Conservation (phyloP, 2,113 vertebrate species). For the Gobio gobio region DNA sequence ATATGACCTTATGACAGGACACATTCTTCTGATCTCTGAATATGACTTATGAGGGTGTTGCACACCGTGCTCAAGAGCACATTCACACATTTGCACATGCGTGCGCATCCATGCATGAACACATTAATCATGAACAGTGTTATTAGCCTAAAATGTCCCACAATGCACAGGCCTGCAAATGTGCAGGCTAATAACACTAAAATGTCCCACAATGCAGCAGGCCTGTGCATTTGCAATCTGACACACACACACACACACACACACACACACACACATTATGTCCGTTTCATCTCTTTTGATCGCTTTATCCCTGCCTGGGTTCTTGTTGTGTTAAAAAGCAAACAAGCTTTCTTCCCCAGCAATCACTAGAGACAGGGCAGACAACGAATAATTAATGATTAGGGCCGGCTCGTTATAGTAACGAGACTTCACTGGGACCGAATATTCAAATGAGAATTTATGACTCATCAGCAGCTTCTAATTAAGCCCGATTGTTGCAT, state of each 20-base stretch:
- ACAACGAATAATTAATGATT: constrained; percentile 53
- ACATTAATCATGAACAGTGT: constrained; percentile 37
- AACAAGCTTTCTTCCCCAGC: constrained; percentile 45
- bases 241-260: constrained; percentile 30
- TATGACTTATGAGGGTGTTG: constrained; percentile 17
- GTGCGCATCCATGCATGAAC: neutral
- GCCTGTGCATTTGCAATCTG: neutral
- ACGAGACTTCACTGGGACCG: constrained; percentile 19
- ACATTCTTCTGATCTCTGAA: constrained; percentile 28
- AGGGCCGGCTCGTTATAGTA: constrained; percentile 46
- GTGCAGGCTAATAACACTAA: constrained; percentile 13
- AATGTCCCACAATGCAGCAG: constrained; percentile 20
- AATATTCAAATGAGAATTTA: constrained; percentile 56
- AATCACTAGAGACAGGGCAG: constrained; percentile 33
- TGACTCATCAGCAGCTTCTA: constrained; percentile 50
- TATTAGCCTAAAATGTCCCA: constrained; percentile 46
- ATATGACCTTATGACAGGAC: constrained; percentile 45
- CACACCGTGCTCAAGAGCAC: constrained; percentile 3
- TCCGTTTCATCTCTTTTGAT: constrained; percentile 38
- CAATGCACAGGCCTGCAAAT: constrained; percentile 4
- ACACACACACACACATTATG: constrained; percentile 21
- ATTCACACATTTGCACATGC: neutral
- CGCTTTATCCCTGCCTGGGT: constrained; percentile 51
- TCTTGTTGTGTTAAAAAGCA: constrained; percentile 52
- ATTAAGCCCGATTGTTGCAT: constrained; percentile 38